Base-by-base conservation (phyloP, 2,113 vertebrate species). In the Sebastes schlegelii region DNA sequence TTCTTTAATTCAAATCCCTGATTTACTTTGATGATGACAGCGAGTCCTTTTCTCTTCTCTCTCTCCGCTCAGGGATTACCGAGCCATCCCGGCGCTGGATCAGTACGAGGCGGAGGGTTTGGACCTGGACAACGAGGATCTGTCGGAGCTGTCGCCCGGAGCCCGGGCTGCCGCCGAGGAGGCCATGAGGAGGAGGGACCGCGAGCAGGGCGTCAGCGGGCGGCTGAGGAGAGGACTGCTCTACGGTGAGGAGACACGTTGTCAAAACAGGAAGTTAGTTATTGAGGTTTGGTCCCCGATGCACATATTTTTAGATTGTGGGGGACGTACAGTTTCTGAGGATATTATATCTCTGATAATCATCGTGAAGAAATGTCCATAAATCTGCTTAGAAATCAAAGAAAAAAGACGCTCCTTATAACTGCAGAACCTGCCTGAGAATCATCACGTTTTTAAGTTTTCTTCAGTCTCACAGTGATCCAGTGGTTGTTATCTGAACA, bases 81-180 rank as follows among this genome's bases (percentile, higher is more conserved):
- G 97, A 0, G 90, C 95, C 67, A 99, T 99, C 92, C 97, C 98
- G 0, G 97, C 97, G 58, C 95, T 99, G 92, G 98, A 99, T 0
- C 86, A 89, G 43, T 99, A 99, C 0, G 98, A 99, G 88, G 93
- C 89, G 0, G 98, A 99, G 65, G 98, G 98, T 17, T 73, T 99
- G 94, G 98, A 98, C 21, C 96, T 98, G 0, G 97, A 97, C 0
- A 97, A 98, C 0, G 98, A 98, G 12, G 97, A 99, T 0, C 77
- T 97, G 60, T 97, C 97, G 1, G 98, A 99, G 76, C 93, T 99
- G 82, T 99, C 98, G 0, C 97, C 98, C 5, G 97, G 98, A 61
- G 97, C 98, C 79, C 90, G 98, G 2, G 97, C 96, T 0, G 97
- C 97, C 0, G 98, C 98, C 0, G 98, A 99, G 83, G 95, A 96